A percentile compares a stretch with the other conserved stretches of the same genome.
Conservation (phyloP, 2,888 invertebrate species). For the Philereme vetulata region DNA sequence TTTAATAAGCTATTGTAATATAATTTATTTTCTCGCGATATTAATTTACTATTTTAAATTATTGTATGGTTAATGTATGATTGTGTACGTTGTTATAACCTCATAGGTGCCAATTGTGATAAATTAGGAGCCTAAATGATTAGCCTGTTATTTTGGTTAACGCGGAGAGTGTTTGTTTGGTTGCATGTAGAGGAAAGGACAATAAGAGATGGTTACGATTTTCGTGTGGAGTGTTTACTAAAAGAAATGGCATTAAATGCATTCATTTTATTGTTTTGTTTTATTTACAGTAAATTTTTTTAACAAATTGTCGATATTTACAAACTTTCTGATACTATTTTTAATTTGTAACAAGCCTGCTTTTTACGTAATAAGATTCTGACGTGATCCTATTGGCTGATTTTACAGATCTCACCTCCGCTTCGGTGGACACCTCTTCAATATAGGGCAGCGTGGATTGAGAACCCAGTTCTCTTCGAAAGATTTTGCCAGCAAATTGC, state of each 20-base stretch:
- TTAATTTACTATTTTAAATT: conserved; percentile 59
- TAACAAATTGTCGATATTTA: conserved; percentile 1
- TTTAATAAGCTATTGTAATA: conserved; percentile 50
- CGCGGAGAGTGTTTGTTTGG: conserved; percentile 42
- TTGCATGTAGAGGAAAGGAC: conserved; percentile 47
- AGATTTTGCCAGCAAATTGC: too few relatives aligned
- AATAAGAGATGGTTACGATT: conserved; percentile 50
- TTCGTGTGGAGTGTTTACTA: conserved; percentile 56
- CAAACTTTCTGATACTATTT: conserved; percentile 1
- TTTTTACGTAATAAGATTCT: too few relatives aligned
- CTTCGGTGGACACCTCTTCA: too few relatives aligned
- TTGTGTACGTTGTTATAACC: conserved; percentile 59
- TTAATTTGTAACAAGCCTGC: too few relatives aligned
- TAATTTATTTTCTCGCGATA: conserved; percentile 74
- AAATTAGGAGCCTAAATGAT: conserved; percentile 77
- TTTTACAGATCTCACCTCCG: too few relatives aligned
- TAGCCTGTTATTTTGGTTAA: conserved; percentile 50
- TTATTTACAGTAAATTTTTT: conserved; percentile 34
- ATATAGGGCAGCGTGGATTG: too few relatives aligned
- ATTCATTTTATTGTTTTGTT: conserved; percentile 69
- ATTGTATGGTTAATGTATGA: conserved; percentile 51
- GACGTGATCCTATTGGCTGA: too few relatives aligned
- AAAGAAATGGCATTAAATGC: conserved; percentile 81
- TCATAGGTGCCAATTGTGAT: conserved; percentile 83
- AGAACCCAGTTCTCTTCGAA: too few relatives aligned